Conservation (phyloP, 37 sponge, comb jelly and placozoan genomes). For the Spongia lamella region DNA sequence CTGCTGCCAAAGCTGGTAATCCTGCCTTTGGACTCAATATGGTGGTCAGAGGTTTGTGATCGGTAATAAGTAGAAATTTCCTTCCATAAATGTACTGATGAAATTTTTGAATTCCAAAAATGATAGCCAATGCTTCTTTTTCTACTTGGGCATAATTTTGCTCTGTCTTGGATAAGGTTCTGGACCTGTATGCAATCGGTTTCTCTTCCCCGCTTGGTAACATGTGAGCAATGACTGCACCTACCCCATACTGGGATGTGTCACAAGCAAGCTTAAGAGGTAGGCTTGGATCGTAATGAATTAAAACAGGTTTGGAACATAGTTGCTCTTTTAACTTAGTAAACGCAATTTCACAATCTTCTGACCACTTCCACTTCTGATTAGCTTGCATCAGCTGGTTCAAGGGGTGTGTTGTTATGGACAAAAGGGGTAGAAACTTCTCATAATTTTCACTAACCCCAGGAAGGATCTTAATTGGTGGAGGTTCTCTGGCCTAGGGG, state of each 20-base stretch:
- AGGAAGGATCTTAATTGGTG: conserved; percentile 11
- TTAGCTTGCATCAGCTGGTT: neutral
- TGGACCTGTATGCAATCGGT: conserved; percentile 13
- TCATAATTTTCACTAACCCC: conserved; percentile 26
- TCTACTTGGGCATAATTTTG: too few relatives aligned
- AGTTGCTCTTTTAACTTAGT: neutral
- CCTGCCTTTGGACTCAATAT: neutral
- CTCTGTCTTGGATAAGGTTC: conserved; percentile 8
- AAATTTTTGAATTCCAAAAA: conserved; percentile 13
- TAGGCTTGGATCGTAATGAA: conserved; percentile 4
- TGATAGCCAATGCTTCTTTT: too few relatives aligned
- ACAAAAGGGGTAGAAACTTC: conserved; percentile 15
- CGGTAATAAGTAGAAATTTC: conserved; percentile 11
- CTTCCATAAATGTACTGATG: conserved; percentile 21
- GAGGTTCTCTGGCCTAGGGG: conserved; percentile 6
- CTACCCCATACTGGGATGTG: conserved; percentile 10
- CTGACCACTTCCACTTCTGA: neutral
- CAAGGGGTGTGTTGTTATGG: conserved; percentile 4
- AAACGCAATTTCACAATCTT: conserved; percentile 13
- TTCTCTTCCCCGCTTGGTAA: conserved; percentile 9
- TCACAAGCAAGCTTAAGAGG: conserved; percentile 17
- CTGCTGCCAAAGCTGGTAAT: conserved; percentile 20
- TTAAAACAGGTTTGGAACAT: neutral
- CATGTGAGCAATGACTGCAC: conserved; percentile 12
- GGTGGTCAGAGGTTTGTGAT: conserved; percentile 23